phyloP scores from a whole-genome alignment of 2,113 vertebrate genomes.

The Ciconia boyciana region DNA sequence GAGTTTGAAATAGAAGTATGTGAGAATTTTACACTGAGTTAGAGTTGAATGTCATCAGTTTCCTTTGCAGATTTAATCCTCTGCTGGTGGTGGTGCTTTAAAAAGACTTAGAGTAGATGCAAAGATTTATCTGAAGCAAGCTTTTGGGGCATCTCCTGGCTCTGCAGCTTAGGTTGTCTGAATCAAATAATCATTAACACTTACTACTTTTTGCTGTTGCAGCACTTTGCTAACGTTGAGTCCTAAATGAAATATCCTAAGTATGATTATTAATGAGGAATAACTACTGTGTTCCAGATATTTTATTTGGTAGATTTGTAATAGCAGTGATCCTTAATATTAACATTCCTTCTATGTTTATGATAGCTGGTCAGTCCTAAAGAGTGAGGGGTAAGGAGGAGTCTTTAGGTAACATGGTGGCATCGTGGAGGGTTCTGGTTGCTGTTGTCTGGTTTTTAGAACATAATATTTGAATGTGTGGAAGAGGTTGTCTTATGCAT shows the following conservation, averaged over 20 bases:
- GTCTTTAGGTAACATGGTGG: not conserved
- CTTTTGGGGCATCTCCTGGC: not conserved
- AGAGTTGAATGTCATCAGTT: not conserved
- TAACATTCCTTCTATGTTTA: not conserved
- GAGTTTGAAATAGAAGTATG: conserved; percentile 5
- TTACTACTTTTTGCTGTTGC: not conserved
- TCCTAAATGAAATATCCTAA: not conserved
- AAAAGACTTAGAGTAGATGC: not conserved
- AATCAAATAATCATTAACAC: not conserved
- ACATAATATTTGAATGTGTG: not conserved
- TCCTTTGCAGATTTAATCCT: not conserved
- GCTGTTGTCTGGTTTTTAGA: not conserved
- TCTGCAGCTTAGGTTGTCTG: not conserved
- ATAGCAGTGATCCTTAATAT: not conserved
- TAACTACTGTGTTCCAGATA: not conserved
- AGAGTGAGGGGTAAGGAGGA: not conserved
- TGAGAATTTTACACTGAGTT: not conserved
- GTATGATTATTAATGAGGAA: not conserved
- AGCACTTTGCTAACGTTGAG: not conserved
- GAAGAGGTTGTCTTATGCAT: not conserved
- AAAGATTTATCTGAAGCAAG: not conserved
- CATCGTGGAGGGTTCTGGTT: not conserved
- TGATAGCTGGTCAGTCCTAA: not conserved
- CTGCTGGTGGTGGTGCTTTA: not conserved
- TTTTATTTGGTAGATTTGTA: not conserved